Evolutionary conservation across 2,113 vertebrate genomes (phyloP).

Genomic region (Trochalopteron elliotii): DNA sequence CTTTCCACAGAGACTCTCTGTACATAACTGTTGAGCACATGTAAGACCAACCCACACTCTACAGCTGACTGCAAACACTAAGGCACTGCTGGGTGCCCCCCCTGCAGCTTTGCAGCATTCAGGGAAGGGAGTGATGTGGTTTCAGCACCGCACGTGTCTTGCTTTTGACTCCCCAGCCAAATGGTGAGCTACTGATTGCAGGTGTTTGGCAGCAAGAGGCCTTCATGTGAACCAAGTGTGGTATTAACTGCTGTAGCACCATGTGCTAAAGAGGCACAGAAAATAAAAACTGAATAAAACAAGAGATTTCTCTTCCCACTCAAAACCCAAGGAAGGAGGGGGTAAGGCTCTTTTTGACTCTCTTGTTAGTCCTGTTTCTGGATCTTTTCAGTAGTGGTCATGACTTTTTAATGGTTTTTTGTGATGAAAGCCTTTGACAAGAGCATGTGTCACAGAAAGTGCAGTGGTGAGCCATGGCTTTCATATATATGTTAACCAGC

Average conservation of each 20-base stretch:
- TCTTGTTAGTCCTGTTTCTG: neutral
- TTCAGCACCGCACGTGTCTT: rapidly evolving
- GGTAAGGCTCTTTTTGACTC: neutral
- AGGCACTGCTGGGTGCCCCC: neutral
- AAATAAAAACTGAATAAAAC: neutral
- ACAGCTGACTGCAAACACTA: neutral
- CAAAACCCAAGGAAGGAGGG: neutral
- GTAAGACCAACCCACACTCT: rapidly evolving
- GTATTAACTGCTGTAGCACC: neutral
- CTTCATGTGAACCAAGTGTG: neutral
- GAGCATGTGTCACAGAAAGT: neutral
- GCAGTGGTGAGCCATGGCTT: slow-evolving; percentile 25
- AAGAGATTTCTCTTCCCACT: neutral
- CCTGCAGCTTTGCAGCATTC: neutral
- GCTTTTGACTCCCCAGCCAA: neutral
- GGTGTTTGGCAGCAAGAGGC: neutral
- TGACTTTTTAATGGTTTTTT: neutral
- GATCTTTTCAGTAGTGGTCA: neutral
- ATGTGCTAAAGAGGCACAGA: rapidly evolving
- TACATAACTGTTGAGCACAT: neutral
- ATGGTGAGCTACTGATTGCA: neutral
- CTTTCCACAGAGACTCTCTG: neutral
- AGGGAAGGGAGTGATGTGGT: neutral
- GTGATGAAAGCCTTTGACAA: slow-evolving; percentile 26
- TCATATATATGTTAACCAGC: slow-evolving; percentile 59